Evolutionary conservation across 2,888 invertebrate genomes (phyloP).

Genomic region (Drosophila picticornis): DNA sequence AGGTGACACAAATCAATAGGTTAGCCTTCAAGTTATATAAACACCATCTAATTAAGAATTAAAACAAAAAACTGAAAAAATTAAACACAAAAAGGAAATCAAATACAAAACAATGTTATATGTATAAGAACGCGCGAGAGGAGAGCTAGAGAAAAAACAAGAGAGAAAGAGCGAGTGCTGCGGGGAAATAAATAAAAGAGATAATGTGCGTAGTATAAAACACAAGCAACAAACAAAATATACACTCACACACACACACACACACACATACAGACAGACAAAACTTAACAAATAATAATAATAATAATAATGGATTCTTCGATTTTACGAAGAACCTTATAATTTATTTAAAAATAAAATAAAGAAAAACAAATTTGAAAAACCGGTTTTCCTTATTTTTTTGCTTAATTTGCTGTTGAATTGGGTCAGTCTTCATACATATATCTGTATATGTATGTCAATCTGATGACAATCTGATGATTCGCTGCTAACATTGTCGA

Average conservation of each 20-base stretch:
- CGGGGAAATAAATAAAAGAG: constrained; percentile 51
- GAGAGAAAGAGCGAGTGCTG: constrained; percentile 34
- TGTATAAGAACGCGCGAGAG: constrained; percentile 62
- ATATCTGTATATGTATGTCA: neutral
- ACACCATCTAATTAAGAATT: constrained; percentile 46
- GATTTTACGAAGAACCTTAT: constrained; percentile 84
- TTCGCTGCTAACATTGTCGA: neutral
- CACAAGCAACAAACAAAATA: constrained; percentile 30
- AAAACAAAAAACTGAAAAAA: constrained; percentile 14
- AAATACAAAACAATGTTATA: constrained; percentile 60
- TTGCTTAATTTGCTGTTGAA: neutral
- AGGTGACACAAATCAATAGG: constrained; percentile 65
- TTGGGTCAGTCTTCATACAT: neutral
- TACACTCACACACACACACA: constrained; percentile 20
- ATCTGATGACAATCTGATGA: neutral
- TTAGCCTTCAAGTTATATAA: constrained; percentile 55
- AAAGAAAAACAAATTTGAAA: constrained; percentile 62
- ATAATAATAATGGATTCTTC: constrained; percentile 74
- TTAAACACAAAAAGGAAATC: constrained; percentile 19
- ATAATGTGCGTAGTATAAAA: constrained; percentile 23
- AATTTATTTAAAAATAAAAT: constrained; percentile 80
- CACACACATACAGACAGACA: constrained; percentile 35
- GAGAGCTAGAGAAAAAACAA: constrained; percentile 2
- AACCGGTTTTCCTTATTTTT: constrained; percentile 6
- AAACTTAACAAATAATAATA: constrained; percentile 27